phyloP scores from a whole-genome alignment of 2,113 vertebrate species.

The Taxidea taxus region DNA sequence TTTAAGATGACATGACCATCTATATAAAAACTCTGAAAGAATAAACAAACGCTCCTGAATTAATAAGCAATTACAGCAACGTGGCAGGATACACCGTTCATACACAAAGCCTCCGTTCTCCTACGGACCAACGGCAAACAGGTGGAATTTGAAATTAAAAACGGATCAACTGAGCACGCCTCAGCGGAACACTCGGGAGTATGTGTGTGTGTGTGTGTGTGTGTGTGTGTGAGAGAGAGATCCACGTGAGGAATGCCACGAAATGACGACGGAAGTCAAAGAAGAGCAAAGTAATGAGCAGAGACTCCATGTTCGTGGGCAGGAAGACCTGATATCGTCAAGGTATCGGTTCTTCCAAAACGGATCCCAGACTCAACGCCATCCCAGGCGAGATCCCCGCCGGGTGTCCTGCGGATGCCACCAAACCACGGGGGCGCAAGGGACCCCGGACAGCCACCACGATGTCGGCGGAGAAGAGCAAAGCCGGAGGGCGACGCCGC shows the following conservation, averaged over 20 bases:
- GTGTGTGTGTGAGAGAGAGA: too few relatives aligned
- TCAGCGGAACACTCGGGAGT: background rate
- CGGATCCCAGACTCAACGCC: background rate
- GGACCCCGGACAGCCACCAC: background rate
- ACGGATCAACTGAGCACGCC: background rate
- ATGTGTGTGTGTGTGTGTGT: too few relatives aligned
- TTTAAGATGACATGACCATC: background rate
- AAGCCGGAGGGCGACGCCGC: background rate
- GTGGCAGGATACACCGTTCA: background rate
- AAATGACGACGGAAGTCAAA: background rate
- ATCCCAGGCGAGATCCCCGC: background rate
- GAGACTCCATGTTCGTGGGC: rapidly evolving
- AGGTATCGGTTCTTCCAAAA: background rate
- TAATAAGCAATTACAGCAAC: background rate
- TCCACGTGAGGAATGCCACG: background rate
- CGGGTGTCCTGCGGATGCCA: background rate
- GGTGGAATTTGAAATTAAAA: background rate
- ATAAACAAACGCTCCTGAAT: background rate
- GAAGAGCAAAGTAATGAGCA: background rate
- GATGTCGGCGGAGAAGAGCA: background rate
- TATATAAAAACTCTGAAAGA: background rate
- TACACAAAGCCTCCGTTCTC: background rate
- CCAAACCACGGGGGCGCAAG: background rate
- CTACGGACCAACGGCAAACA: background rate
- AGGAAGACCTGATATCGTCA: background rate